Evolutionary conservation across 2,888 invertebrate genomes (phyloP), one percentile per base, ranked within the genome.

Genomic region (Colostygia pectinataria): DNA sequence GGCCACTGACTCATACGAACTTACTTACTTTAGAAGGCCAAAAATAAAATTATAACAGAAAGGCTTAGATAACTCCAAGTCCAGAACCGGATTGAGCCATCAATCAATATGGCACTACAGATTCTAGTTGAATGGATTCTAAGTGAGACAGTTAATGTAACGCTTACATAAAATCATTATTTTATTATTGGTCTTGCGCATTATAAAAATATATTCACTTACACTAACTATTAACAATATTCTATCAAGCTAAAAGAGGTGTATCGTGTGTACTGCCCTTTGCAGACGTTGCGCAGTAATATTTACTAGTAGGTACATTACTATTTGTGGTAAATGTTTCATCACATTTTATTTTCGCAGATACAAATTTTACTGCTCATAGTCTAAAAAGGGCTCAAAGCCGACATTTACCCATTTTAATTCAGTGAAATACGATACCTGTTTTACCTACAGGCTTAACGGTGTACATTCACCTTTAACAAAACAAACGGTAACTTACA

Each of bases 121-220:
- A 63, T 62, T 69, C 53, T 63, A 48, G 25, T 29, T 55, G 38
- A 52, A 64, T 59, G 46, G 59, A 57, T 50, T 60, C 42, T 42
- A 41, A 37, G 8, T 36, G 40, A 37, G 29, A 42, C 33, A 46
- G 38, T 33, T 52, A 63, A 63, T 60, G 57, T 49, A 57, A 59
- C 59, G 59, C 59, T 61, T 66, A 64, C 53, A 65, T 66, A 69
- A 65, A 77, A 77, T 71, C 66, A 66, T 71, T 70, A 71, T 45
- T 43, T 57, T 71, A 67, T 86, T 86, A 67, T 86, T 86, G 86
- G 86, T 86, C 86, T 71, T 69, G 66, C 63, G 53, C 70, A 60
- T 67, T 86, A 86, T 68, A 86, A 86, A 87, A 87, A 87, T 86
- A 86, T 82, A 70, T 73, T 76, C 71, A 65, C 79, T 82, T 82